These are phyloP conservation scores for Globicephala melas DNA, from an alignment of 2,113 vertebrate species.

Conservation along the genomic window DNA sequence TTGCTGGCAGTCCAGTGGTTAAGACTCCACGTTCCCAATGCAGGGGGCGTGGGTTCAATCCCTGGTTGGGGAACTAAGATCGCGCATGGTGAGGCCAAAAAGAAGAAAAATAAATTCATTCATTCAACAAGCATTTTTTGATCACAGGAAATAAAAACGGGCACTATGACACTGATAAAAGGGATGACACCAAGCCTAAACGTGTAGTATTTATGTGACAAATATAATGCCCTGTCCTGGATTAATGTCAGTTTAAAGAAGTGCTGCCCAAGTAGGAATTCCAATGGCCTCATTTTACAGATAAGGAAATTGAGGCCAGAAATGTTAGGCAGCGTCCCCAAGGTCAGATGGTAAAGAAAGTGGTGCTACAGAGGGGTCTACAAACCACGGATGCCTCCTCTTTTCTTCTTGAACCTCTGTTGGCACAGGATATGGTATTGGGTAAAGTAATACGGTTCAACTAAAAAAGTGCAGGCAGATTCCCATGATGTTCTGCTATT, in stretches of 20 bases:
- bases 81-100: background rate
- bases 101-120: background rate
- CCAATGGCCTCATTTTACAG: background rate
- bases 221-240: background rate
- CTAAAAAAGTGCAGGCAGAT: background rate
- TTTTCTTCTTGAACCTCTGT: background rate
- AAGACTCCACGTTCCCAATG: background rate
- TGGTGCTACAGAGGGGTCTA: background rate
- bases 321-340: background rate
- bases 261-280: background rate
- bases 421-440: background rate
- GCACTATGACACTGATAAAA: background rate
- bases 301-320: background rate
- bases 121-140: background rate
- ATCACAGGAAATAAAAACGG: background rate
- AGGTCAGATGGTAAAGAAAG: background rate
- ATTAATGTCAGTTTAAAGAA: background rate
- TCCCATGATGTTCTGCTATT: background rate
- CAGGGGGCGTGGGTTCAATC: background rate
- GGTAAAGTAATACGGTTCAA: background rate
- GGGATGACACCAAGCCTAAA: background rate
- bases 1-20: background rate
- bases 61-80: background rate
- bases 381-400: accelerated
- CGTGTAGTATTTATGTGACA: background rate